phyloP scores from a whole-genome alignment of 2,888 invertebrate species.

The Nymphalis c-album region DNA sequence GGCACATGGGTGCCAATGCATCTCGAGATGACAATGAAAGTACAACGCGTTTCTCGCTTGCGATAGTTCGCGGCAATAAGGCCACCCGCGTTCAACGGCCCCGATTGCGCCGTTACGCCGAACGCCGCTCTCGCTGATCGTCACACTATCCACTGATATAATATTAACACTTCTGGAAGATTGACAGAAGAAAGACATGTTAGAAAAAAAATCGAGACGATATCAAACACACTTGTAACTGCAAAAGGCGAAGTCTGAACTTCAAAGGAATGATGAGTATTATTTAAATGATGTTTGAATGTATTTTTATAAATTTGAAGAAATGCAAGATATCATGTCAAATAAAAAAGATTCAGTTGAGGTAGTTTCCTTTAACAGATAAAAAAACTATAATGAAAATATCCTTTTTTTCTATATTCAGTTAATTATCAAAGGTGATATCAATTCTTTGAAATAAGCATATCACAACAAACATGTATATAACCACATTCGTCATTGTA shows the following conservation, averaged over 20 bases:
- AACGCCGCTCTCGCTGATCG: constrained; percentile 45
- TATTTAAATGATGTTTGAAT: no score
- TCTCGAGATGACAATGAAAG: constrained; percentile 77
- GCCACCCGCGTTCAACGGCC: constrained; percentile 79
- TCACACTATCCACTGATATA: constrained; percentile 37
- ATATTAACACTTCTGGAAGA: constrained; percentile 28
- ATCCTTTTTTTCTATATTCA: no score
- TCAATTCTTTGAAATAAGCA: no score
- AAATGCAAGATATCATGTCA: no score
- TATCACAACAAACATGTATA: neutral
- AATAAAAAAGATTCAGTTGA: no score
- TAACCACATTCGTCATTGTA: neutral
- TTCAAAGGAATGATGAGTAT: no score
- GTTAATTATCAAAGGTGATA: no score
- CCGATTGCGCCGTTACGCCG: constrained; percentile 69
- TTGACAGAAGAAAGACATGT: constrained; percentile 1
- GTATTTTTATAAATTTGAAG: no score
- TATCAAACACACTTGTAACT: neutral
- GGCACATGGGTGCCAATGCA: constrained; percentile 49
- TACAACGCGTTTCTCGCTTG: constrained; percentile 74
- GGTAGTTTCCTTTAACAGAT: no score
- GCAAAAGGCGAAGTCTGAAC: no score
- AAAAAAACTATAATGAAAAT: no score
- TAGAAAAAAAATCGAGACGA: neutral
- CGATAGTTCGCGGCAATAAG: constrained; percentile 76